Base-by-base conservation (phyloP, 1,140 invertebrate genomes). In the Bombus soroeensis region DNA sequence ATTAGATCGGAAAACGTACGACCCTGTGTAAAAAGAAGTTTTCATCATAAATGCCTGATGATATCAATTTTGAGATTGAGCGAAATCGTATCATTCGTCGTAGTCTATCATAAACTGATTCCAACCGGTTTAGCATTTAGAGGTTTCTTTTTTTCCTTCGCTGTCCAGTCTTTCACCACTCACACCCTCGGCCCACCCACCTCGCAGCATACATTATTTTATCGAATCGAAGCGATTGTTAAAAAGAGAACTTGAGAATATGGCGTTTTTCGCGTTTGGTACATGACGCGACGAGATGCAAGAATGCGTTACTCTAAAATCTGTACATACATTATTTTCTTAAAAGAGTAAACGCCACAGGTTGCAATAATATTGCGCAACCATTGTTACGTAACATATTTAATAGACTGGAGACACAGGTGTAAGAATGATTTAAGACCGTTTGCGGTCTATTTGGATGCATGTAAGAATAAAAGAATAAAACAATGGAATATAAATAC, bases 1-100 rank as follows among this genome's bases (percentile, higher is more conserved):
- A 98, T 98, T 70, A 98, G 91, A 22, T 96, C 96, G 4, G 96
- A 96, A 91, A 98, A 98, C 8, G 96, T 98, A 32, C 97, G 96
- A 3, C 98, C 98, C 98, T 98, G 94, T 66, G 22, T 57, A 8
- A 43, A 47, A 77, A 57, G 68, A 18, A 39, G 1, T n/a, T 37
- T 6, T 9, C 39, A 12, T 28, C 4, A 3, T 1, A 32, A 43
- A 25, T 25, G 18, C 6, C 15, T 18, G 47, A 28, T 43, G 15
- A 43, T n/a, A 12, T 2, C 2, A 28, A 18, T 32, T 53, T n/a
- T 76, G 0, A 25, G 1, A 74, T 74, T 3, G 13, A 34, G 12
- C 32, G 18, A 37, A 71, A 71, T 71, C 70, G 25, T 25, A 28
- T 1, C 34, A 10, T 25, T 68, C 15, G 22, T 62, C 25, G 28